Percentiles rank a stretch among this genome's conserved stretches.
Conservation (phyloP, 1,140 invertebrate genomes). For the Wasmannia auropunctata region DNA sequence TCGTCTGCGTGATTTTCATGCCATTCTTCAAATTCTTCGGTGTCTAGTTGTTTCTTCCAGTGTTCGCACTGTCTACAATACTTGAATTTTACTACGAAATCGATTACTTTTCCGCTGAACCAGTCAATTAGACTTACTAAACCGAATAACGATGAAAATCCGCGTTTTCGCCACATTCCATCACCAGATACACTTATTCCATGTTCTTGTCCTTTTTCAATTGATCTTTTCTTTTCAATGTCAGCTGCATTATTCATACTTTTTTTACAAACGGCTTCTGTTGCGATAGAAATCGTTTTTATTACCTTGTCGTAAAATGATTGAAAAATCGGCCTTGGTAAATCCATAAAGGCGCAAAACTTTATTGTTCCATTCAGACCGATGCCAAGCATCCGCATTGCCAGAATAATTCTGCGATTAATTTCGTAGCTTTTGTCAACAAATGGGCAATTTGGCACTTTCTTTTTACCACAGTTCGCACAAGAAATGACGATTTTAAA, state of each 20-base stretch:
- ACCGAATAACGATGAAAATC: not conserved
- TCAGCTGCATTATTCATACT: not conserved
- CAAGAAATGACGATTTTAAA: not conserved
- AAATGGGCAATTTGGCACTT: not conserved
- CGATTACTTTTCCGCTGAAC: not conserved
- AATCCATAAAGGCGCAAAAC: slow-evolving; percentile 10
- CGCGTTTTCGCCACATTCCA: not conserved
- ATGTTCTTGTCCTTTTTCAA: not conserved
- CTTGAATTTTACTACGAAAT: not conserved
- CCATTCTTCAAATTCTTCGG: not conserved
- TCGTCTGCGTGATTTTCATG: not conserved
- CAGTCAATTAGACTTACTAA: not conserved
- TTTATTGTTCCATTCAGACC: not conserved
- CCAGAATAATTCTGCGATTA: not conserved
- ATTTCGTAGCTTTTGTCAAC: not conserved
- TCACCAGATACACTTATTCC: not conserved
- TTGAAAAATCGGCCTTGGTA: not conserved
- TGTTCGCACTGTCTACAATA: not conserved
- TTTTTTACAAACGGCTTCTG: not conserved
- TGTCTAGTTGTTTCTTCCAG: not conserved
- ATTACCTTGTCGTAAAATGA: not conserved
- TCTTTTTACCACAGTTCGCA: not conserved
- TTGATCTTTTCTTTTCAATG: not conserved
- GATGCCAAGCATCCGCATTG: not conserved
- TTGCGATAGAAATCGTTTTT: not conserved